Base-by-base conservation (phyloP, 2,797 vertebrate species). In the Rhinophrynus dorsalis region DNA sequence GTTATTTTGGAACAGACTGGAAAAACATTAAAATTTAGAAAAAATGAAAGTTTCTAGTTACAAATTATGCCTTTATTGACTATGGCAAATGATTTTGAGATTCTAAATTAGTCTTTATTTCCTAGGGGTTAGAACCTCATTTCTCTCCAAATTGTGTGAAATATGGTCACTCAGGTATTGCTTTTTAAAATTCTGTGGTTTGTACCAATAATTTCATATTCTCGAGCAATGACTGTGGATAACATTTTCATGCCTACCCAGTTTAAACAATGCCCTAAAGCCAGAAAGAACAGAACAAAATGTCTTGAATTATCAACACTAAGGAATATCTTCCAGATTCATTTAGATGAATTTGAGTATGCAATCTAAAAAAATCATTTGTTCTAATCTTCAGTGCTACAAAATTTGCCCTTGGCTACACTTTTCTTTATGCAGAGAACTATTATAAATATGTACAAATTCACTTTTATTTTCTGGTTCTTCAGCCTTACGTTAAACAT, bases 381-480 rank as follows among this genome's bases (percentile, higher is more conserved):
- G 42, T 58, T 48, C n/a, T 66, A 15, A 40, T 15, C 54, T 37
- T 7, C 17, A 29, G 17, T 21, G 27, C 18, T 42, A 9, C 26
- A 44, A 29, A 32, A 26, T 42, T 45, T 44, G 47, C 67, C 56
- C 26, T 6, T 15, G 3, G 67, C 27, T 21, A 7, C 27, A 33
- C 17, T 29, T 30, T 50, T 50, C 50, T 23, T 13, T 33, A 15
- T 2, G 27, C 18, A 7, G 10, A 30, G 32, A 58, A 21, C n/a
- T 68, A 45, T 47, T 58, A 47, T 27, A 54, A 58, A 58, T 37
- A 67, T 48, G 17, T 21, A 32, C 20, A 58, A 58, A 58, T 37
- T 67, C 37, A 21, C 24, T 56, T 51, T 57, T 52, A 1, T 35
- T 47, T 56, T 56, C 10, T 33, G 38, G 24, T 27, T 35, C 17